Evolutionary conservation across 2,113 vertebrate species (phyloP).

Genomic region (Antechinus stuartii): DNA sequence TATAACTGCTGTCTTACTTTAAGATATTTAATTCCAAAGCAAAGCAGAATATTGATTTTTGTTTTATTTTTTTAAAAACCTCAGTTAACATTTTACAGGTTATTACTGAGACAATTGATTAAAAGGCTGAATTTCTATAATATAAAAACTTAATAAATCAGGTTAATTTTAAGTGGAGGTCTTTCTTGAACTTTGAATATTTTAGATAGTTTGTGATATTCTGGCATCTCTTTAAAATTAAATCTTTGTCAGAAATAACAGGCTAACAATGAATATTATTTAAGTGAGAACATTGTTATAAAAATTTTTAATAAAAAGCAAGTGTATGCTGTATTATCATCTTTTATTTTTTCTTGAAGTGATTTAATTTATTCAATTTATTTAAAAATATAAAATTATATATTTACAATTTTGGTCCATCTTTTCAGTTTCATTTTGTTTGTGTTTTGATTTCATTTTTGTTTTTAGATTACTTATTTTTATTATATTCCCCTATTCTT

Average conservation of each 20-base stretch:
- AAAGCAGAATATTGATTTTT: background rate
- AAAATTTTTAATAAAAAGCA: conserved; percentile 50
- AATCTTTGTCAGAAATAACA: conserved; percentile 8
- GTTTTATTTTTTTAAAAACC: background rate
- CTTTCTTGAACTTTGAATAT: background rate
- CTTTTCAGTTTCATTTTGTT: conserved; percentile 55
- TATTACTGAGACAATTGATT: background rate
- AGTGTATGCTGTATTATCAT: background rate
- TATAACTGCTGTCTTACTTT: background rate
- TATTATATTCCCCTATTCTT: conserved; percentile 63
- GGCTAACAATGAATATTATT: background rate
- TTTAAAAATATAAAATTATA: conserved; percentile 65
- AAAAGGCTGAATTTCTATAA: background rate
- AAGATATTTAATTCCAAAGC: background rate
- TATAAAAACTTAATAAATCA: background rate
- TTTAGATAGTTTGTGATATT: background rate
- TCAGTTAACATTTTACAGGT: background rate
- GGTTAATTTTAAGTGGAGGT: background rate
- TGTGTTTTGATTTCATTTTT: conserved; percentile 61
- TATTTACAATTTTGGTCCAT: conserved; percentile 67
- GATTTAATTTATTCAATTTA: conserved; percentile 69
- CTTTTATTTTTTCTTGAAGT: conserved; percentile 53
- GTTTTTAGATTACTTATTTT: conserved; percentile 65
- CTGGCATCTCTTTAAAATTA: background rate
- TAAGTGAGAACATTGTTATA: background rate